Percentiles rank a stretch among this genome's conserved stretches.
Conservation (phyloP, 2,888 invertebrate genomes). For the Sphecodes monilicornis region DNA sequence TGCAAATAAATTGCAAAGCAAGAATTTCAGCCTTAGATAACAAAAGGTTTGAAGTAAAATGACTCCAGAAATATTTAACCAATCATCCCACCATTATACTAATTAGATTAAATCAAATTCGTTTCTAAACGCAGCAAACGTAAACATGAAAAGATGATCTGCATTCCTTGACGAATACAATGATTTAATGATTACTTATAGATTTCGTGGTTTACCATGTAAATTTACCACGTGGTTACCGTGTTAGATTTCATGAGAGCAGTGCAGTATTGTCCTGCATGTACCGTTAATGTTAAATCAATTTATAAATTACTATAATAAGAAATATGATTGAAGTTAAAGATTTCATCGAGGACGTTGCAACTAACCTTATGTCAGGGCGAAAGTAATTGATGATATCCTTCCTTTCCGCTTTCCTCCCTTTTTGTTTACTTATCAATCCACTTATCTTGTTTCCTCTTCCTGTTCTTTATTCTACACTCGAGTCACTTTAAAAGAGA, state of each 20-base stretch:
- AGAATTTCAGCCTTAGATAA: no score
- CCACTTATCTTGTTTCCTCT: conserved; percentile 27
- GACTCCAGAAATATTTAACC: no score
- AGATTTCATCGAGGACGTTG: neutral
- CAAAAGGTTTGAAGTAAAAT: no score
- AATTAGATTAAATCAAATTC: no score
- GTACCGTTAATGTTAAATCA: no score
- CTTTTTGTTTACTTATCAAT: conserved; percentile 37
- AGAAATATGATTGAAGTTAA: neutral
- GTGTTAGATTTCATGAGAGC: no score
- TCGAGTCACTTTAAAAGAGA: conserved; percentile 39
- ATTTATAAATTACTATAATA: neutral
- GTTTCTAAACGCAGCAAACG: no score
- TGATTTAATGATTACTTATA: neutral
- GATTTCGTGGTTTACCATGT: neutral
- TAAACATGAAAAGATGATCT: neutral
- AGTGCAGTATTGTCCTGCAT: neutral
- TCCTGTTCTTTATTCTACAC: conserved; percentile 41
- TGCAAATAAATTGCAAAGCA: neutral
- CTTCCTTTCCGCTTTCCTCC: conserved; percentile 39
- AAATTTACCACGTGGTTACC: no score
- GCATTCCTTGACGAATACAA: neutral
- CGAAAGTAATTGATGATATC: conserved; percentile 52
- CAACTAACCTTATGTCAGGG: conserved; percentile 58
- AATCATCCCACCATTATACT: no score